Evolutionary conservation across 1,140 invertebrate species (phyloP).

Genomic region (Drosophila simulans): DNA sequence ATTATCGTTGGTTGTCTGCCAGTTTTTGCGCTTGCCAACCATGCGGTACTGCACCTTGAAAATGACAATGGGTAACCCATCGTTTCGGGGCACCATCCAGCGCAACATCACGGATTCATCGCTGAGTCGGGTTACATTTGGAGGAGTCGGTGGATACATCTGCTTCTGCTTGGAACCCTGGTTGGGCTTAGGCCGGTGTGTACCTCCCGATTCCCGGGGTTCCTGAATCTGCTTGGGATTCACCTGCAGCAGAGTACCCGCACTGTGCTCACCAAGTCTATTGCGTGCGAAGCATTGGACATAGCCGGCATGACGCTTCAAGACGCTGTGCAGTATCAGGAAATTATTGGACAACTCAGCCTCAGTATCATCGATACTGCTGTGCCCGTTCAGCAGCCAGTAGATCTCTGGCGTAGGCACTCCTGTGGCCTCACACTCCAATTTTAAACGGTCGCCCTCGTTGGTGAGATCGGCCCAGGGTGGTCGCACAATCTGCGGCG

Average conservation of each 20-base stretch:
- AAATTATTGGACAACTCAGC: slow-evolving; percentile 86
- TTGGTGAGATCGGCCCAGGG: slow-evolving; percentile 87
- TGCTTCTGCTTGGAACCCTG: slow-evolving; percentile 30
- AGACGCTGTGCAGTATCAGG: slow-evolving; percentile 88
- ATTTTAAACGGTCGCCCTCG: slow-evolving; percentile 88
- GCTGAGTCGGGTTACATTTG: slow-evolving; percentile 92
- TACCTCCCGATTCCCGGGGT: slow-evolving; percentile 10
- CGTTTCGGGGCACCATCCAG: slow-evolving; percentile 93
- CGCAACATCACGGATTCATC: slow-evolving; percentile 96
- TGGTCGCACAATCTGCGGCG: slow-evolving; percentile 87
- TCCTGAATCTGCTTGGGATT: slow-evolving; percentile 90
- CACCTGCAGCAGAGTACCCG: slow-evolving; percentile 88
- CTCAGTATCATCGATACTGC: slow-evolving; percentile 86
- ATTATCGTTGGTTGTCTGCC: slow-evolving; percentile 93
- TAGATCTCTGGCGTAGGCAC: slow-evolving; percentile 89
- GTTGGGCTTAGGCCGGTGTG: slow-evolving; percentile 17
- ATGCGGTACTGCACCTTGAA: slow-evolving; percentile 89
- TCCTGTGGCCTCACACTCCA: slow-evolving; percentile 89
- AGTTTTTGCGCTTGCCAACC: slow-evolving; percentile 85
- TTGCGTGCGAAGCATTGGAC: slow-evolving; percentile 96
- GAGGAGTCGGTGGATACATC: slow-evolving; percentile 93
- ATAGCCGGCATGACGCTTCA: slow-evolving; percentile 93
- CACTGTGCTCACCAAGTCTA: slow-evolving; percentile 88
- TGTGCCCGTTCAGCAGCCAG: slow-evolving; percentile 94
- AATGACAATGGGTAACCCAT: slow-evolving; percentile 92